Evolutionary conservation across 2,113 vertebrate genomes (phyloP), one percentile per base, ranked within the genome.

Genomic region (Archocentrus centrarchus): DNA sequence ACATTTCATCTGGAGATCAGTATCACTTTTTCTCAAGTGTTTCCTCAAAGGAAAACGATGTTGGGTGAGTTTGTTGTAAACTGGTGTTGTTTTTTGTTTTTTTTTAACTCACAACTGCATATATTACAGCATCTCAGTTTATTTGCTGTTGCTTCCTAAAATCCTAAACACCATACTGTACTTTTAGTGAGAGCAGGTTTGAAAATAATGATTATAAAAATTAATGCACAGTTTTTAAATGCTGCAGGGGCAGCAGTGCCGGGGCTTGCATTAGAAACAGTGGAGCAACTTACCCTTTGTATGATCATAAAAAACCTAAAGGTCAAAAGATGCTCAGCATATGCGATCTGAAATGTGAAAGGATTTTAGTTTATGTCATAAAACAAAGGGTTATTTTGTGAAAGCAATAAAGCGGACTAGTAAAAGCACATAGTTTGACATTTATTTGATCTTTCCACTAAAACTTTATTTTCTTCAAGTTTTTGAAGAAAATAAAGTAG

Each of bases 1-100:
- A 81, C 1, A 11, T 83, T 82, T 90, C 59, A 63, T 90, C 62
- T 63, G 86, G 62, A 84, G 58, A 64, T n/a, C 68, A 55, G 57
- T 81, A 78, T 76, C 27, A 79, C 30, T 76, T 80, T 15, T 20
- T 82, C 27, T 64, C 22, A 63, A 87, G 59, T 39, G 63, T 79
- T 88, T 76, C 63, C 77, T 79, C 64, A 59, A 59, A 83, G 70
- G 47, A 86, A 64, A 73, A 80, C 3, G 13, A 13, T 63, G 22
- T 79, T 50, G 11, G 50, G 37, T 20, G 55, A 66, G 11, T 55
- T 55, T 27, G 68, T 61, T 79, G 5, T 11, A 63, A 59, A 63
- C 35, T 30, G 1, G 27, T 8, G 64, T 10, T 24, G 2, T 9
- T 37, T 1, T 35, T 35, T 35, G n/a, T 47, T 70, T 66, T 22